Evolutionary conservation across 2,113 vertebrate genomes (phyloP), one percentile per base, ranked within the genome.

Genomic region (Oryzias celebensis): DNA sequence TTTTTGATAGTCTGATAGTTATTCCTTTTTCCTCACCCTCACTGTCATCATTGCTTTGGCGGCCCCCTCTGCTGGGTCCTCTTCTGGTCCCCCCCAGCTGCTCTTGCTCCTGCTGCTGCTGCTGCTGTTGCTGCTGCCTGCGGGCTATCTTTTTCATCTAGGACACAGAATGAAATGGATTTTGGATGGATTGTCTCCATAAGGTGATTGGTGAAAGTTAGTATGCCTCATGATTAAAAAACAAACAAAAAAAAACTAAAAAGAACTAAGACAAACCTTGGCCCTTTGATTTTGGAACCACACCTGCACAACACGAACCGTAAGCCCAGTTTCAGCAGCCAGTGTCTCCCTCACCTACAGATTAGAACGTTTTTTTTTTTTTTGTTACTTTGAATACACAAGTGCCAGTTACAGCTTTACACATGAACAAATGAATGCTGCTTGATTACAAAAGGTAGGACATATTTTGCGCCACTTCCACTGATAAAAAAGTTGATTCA

Each of bases 221-320:
- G 57, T 4, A 31, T 58, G 41, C 51, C 14, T 52, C 52, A 36
- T 36, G 8, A 36, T 36, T 20, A 20, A 20, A 20, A 20, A 20
- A 20, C 20, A 20, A 20, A 20, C 20, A 20, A 36, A 36, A 36
- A 12, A 36, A 36, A 36, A 36, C 7, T 5, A 56, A 6, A 5
- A 54, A 52, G 20, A 10, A 22, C 5, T 24, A 62, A 57, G 15
- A 56, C 90, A 85, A 64, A 96, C 95, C 94, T 96, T 96, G 64
- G 95, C 95, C 83, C 95, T 92, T 78, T 96, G 95, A 75, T 96
- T 96, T 85, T 96, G 95, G 87, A 96, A 96, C 94, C 95, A 96
- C 50, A 96, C 95, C 73, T 96, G 94, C 0, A 96, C 95, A 52
- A 96, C 95, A 5, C 95, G 88, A 24, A 96, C 95, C 0, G 94